These are phyloP conservation scores for Pavo muticus DNA, from an alignment of 2,113 vertebrate genomes.

Conservation along the genomic window DNA sequence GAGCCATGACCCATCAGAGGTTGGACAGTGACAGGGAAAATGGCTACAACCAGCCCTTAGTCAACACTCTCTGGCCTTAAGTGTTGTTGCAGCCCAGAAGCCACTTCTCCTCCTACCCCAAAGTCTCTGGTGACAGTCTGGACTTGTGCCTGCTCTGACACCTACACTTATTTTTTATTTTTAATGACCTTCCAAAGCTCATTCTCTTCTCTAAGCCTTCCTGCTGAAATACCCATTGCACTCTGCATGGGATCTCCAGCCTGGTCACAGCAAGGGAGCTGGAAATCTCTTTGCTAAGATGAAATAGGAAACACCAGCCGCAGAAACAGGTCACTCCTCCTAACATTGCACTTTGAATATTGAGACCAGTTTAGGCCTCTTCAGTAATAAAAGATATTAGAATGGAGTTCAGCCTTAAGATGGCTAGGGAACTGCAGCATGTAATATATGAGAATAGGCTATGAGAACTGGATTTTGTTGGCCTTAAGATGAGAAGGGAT, in stretches of 20 bases:
- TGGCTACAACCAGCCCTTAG: background rate
- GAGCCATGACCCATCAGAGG: background rate
- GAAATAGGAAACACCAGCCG: background rate
- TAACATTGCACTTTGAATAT: background rate
- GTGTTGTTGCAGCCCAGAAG: background rate
- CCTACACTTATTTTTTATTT: background rate
- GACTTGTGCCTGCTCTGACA: background rate
- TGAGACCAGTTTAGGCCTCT: background rate
- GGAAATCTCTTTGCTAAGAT: background rate
- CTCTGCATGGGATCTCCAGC: background rate
- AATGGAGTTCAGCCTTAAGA: background rate
- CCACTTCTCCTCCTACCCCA: accelerated
- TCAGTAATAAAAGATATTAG: background rate
- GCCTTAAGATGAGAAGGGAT: background rate
- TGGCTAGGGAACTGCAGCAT: accelerated
- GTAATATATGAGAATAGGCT: accelerated
- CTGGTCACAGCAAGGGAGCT: background rate
- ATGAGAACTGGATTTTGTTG: background rate
- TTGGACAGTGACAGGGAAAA: background rate
- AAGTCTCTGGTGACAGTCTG: background rate
- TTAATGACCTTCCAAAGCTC: background rate
- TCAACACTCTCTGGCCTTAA: background rate
- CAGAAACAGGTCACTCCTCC: background rate
- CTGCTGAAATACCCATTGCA: background rate
- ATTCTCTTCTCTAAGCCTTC: background rate